Base-by-base conservation (phyloP, 1,140 invertebrate species). In the Pseudomyrmex dendroicus region DNA sequence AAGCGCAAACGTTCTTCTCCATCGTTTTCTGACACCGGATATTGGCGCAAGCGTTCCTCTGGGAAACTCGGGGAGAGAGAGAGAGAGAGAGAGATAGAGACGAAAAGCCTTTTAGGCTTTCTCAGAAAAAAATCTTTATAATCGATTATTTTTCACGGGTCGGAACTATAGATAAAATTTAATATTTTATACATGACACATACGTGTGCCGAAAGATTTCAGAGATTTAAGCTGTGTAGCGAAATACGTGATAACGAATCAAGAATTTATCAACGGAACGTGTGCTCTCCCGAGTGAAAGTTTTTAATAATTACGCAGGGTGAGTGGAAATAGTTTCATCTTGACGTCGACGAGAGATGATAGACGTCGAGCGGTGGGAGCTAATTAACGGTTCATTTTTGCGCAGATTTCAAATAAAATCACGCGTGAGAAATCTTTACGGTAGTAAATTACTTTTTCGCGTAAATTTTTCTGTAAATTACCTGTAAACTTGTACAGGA, bases 1-100 rank as follows among this genome's bases (percentile, higher is more conserved):
- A 48, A 35, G n/a, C 35, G 17, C 59, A 9, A 72, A 48, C 73
- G 57, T 52, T 64, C 44, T 50, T 62, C 52, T 46, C 52, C 25
- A 62, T 66, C 59, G 66, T 73, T 66, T 52, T 82, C 57, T 72
- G 83, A 84, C 61, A 84, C 76, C 80, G 35, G 84, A 72, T 85
- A 84, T 77, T 56, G 64, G 25, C 7, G 64, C 82, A 67, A 73
- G 25, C 74, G 61, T 82, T 64, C 83, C 76, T 72, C 74, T 80
- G 76, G 56, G 76, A 80, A 35, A 80, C 46, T 25, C 7, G 67
- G 25, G 0, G 25, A 25, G 25, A 22, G 22, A 22, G 22, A 22
- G 22, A 22, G 22, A 22, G 22, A 22, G 22, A 22, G 22, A 22
- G 22, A 35, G 35, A 35, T 0, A 50, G 57, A 59, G 57, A 61